A percentile compares a stretch with the other conserved stretches of the same genome.
Conservation (phyloP, 2,797 vertebrate species). For the Phalloptychus januarius region DNA sequence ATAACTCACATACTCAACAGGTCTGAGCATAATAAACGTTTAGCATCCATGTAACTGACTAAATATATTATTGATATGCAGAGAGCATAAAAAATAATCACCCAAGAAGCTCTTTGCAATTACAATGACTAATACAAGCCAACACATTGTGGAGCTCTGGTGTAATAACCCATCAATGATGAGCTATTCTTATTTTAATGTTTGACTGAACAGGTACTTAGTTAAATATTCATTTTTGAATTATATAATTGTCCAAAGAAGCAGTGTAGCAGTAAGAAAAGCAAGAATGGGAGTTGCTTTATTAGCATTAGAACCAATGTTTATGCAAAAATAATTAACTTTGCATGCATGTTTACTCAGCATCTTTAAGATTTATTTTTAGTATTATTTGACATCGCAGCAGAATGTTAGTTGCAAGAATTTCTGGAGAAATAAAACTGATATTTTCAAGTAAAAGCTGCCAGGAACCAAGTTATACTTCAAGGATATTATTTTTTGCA, state of each 20-base stretch:
- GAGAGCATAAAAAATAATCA: not conserved
- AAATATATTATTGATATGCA: not conserved
- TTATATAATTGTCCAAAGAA: not conserved
- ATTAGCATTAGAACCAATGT: not conserved
- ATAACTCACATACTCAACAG: not conserved
- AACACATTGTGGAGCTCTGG: not conserved
- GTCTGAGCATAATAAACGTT: not conserved
- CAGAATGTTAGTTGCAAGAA: not conserved
- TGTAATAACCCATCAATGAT: not conserved
- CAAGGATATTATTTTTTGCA: not conserved
- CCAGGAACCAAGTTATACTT: not conserved
- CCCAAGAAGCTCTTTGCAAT: not conserved
- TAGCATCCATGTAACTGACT: not conserved
- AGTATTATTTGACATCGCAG: not conserved
- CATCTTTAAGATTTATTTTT: not conserved
- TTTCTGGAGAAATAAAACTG: not conserved
- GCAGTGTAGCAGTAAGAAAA: not conserved
- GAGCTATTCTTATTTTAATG: not conserved
- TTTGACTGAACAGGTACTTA: not conserved
- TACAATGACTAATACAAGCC: not conserved
- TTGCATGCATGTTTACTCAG: not conserved
- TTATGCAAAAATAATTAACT: not conserved
- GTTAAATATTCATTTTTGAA: not conserved
- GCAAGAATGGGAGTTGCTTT: not conserved
- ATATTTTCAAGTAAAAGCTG: not conserved